These are phyloP conservation scores for Aegithalos caudatus DNA, from an alignment of 2,113 vertebrate species.

Conservation along the genomic window DNA sequence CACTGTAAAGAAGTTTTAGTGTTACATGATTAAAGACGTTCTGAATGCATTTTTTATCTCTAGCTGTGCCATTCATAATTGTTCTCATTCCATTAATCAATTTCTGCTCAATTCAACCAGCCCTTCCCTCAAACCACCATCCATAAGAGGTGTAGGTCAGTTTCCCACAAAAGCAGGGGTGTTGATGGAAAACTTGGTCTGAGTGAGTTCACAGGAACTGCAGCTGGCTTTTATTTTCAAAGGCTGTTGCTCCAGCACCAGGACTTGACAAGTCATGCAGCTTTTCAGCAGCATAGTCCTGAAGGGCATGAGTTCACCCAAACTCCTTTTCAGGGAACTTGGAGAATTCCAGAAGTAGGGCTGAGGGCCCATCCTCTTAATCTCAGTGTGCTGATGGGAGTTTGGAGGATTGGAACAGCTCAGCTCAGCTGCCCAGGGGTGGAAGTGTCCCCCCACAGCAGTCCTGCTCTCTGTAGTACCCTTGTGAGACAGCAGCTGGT, in stretches of 20 bases:
- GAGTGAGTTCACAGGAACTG: background rate
- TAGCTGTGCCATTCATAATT: conserved; percentile 38
- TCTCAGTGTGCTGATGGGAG: background rate
- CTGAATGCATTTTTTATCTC: conserved; percentile 28
- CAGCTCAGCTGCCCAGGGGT: accelerated
- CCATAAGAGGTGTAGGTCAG: background rate
- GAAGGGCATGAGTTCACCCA: background rate
- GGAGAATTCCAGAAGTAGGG: background rate
- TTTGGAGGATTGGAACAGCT: background rate
- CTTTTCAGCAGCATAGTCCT: background rate
- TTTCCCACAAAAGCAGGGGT: background rate
- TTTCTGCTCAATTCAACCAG: background rate
- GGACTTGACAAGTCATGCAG: background rate
- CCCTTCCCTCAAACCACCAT: background rate
- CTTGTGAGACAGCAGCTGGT: background rate
- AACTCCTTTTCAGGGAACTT: background rate
- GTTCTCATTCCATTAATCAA: background rate
- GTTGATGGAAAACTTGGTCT: background rate
- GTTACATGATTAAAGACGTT: conserved; percentile 68
- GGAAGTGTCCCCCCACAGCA: background rate
- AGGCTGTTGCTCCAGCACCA: accelerated
- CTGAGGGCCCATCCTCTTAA: background rate
- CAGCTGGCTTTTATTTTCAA: background rate
- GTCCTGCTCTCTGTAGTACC: accelerated
- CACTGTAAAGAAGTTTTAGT: conserved; percentile 48